Evolutionary conservation across 2,797 vertebrate genomes (phyloP).

Genomic region (Sebastes cheni): DNA sequence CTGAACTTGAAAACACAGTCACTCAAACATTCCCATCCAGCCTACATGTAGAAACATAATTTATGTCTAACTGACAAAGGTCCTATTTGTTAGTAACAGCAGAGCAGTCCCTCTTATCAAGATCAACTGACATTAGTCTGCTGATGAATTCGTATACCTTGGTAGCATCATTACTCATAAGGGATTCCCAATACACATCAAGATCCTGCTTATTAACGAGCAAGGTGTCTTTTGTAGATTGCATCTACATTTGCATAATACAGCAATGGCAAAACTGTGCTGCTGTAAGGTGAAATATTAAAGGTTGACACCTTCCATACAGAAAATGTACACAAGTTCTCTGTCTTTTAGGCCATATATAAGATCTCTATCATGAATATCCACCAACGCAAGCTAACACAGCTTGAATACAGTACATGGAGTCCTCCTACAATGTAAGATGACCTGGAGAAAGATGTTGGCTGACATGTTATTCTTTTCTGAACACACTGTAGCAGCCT

Average conservation of each 20-base stretch:
- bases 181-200: conserved; percentile 24
- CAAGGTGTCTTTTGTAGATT: conserved; percentile 11
- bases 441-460: neutral
- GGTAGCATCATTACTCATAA: conserved; percentile 28
- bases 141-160: conserved; percentile 32
- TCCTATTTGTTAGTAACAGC: conserved; percentile 9
- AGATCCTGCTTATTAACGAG: conserved; percentile 13
- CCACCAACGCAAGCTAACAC: neutral
- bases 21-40: neutral
- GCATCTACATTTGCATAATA: conserved; percentile 24
- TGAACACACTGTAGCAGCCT: neutral
- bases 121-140: conserved; percentile 22
- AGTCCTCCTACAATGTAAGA: neutral
- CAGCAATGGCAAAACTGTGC: neutral
- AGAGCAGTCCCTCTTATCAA: neutral
- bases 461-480: neutral
- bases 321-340: neutral
- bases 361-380: neutral
- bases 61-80: conserved; percentile 2
- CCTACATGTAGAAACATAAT: neutral
- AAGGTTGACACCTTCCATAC: neutral
- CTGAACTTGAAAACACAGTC: neutral
- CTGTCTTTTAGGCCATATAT: neutral
- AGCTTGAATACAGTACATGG: neutral
- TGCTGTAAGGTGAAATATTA: neutral